Base-by-base conservation (phyloP, 1,140 invertebrate species). In the Chironomus tepperi region DNA sequence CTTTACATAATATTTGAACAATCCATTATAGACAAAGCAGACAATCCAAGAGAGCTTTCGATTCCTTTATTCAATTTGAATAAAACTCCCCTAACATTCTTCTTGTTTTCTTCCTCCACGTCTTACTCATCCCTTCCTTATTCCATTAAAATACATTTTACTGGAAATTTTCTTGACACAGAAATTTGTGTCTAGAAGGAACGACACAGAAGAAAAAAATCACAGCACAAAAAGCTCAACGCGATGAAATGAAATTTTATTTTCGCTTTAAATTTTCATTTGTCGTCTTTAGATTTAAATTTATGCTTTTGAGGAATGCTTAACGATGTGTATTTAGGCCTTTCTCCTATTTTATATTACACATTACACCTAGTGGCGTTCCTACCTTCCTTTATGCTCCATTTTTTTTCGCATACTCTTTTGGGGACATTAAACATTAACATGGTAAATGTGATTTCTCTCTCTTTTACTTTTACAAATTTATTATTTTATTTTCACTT, bases 201-300 rank as follows among this genome's bases (percentile, higher is more conserved):
- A 57, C 47, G 47, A 15, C 47, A 15, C 3, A 15, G 10, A 57
- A 57, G 43, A 15, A 15, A 47, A 34, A 34, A 34, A 34, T 34
- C 24, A 47, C 12, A 57, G 12, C 12, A 12, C 47, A 9, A 57
- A 57, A 57, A 57, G 47, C 47, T 57, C 47, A 57, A 57, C 47
- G n/a, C 47, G 47, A 57, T 57, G 47, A 57, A 57, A 57, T 57
- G 47, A 57, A 57, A n/a, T 57, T 57, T 57, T 57, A 57, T 57
- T 57, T n/a, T 57, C n/a, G 47, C 47, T 57, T 57, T 57, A 57
- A 57, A 57, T 57, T 57, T 57, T 57, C 47, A 57, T 57, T 57
- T 57, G 47, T 57, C 47, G 47, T 57, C 47, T 57, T 57, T 57
- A 57, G 10, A 57, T 57, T 57, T 57, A 57, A 57, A 57, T 57